Evolutionary conservation across 2,797 vertebrate genomes (phyloP).

Genomic region (Cottoperca gobio): DNA sequence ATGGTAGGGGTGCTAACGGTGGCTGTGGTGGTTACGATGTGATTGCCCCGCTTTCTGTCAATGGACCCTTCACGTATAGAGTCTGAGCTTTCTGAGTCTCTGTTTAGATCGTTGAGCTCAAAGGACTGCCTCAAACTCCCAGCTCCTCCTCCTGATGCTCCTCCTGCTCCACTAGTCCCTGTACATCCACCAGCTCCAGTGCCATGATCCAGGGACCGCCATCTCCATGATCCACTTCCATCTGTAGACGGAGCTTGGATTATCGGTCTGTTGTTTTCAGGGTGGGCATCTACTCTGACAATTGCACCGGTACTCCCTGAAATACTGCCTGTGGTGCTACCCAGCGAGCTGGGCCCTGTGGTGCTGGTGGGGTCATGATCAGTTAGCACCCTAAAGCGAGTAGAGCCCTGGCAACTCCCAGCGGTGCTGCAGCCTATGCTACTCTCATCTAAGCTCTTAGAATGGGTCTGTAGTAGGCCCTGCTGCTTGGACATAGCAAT

Average conservation of each 20-base stretch:
- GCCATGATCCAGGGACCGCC: slow-evolving; percentile 91
- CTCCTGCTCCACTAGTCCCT: slow-evolving; percentile 24
- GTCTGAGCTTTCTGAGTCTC: slow-evolving; percentile 94
- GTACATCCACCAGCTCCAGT: slow-evolving; percentile 43
- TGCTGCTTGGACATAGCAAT: slow-evolving; percentile 99
- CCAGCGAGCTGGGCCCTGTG: slow-evolving; percentile 62
- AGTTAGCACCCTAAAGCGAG: slow-evolving; percentile 88
- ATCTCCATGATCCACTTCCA: slow-evolving; percentile 95
- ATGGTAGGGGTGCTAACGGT: slow-evolving; percentile 71
- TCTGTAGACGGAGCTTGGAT: slow-evolving; percentile 93
- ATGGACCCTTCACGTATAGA: slow-evolving; percentile 90
- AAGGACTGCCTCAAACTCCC: slow-evolving; percentile 89
- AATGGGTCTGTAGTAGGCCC: slow-evolving; percentile 93
- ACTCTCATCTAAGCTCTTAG: slow-evolving; percentile 90
- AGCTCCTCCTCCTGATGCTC: slow-evolving; percentile 63
- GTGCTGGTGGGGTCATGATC: slow-evolving; percentile 87
- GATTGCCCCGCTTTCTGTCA: slow-evolving; percentile 90
- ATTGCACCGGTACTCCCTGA: slow-evolving; percentile 85
- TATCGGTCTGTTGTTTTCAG: slow-evolving; percentile 91
- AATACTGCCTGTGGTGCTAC: slow-evolving; percentile 71
- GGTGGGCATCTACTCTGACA: slow-evolving; percentile 94
- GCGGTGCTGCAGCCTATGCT: slow-evolving; percentile 89
- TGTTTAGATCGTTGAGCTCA: slow-evolving; percentile 95
- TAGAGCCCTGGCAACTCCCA: slow-evolving; percentile 77
- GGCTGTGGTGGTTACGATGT: slow-evolving; percentile 64